phyloP scores from a whole-genome alignment of 2,797 vertebrate species.

The Cetoscarus ocellatus region DNA sequence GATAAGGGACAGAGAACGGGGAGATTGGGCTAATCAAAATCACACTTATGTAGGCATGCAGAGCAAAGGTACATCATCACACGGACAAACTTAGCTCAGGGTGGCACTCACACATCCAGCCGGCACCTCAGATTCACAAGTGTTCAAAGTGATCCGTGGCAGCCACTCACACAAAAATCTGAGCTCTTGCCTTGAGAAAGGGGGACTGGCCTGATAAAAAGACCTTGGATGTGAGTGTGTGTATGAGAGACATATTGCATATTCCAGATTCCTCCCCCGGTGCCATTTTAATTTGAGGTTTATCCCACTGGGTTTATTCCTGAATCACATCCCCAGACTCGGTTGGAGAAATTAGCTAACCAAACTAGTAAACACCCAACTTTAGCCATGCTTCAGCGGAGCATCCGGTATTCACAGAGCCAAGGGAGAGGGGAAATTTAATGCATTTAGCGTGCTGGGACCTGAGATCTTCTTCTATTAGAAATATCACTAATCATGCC shows the following conservation, averaged over 20 bases:
- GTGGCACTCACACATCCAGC: slow-evolving; percentile 42
- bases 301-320: slow-evolving; percentile 39
- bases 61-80: slow-evolving; percentile 39
- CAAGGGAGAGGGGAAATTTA: slow-evolving; percentile 8
- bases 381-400: slow-evolving; percentile 35
- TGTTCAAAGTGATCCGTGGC: slow-evolving; percentile 34
- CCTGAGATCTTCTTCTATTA: slow-evolving; percentile 20
- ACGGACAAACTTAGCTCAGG: slow-evolving; percentile 38
- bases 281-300: slow-evolving; percentile 57
- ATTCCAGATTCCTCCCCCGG: slow-evolving; percentile 42
- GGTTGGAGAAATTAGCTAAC: slow-evolving; percentile 41
- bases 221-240: slow-evolving; percentile 13
- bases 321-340: slow-evolving; percentile 19
- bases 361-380: slow-evolving; percentile 56
- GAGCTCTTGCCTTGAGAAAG: slow-evolving; percentile 39
- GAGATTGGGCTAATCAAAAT: slow-evolving; percentile 56
- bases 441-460: slow-evolving; percentile 23
- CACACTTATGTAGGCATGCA: not conserved
- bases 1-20: slow-evolving; percentile 44
- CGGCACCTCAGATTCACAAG: slow-evolving; percentile 26
- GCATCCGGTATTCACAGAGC: slow-evolving; percentile 39
- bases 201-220: slow-evolving; percentile 28
- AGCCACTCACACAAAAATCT: slow-evolving; percentile 11
- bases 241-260: slow-evolving; percentile 35
- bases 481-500: slow-evolving; percentile 34